Percentiles rank a stretch among this genome's conserved stretches.
Conservation (phyloP, 2,888 invertebrate species). For the Lasius fuliginosus region DNA sequence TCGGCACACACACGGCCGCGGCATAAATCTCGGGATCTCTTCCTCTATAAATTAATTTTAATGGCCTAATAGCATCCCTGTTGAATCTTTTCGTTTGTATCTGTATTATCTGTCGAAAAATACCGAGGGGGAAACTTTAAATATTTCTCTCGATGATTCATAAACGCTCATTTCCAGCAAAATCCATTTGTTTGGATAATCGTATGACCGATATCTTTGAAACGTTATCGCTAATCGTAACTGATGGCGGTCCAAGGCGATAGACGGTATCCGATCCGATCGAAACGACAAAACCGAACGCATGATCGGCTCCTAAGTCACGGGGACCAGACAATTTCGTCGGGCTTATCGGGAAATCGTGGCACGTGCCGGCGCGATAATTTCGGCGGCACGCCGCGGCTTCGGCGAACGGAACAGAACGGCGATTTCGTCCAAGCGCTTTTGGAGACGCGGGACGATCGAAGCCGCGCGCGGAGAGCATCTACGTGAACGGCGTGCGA, state of each 20-base stretch:
- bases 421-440: constrained; percentile 45
- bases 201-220: not conserved
- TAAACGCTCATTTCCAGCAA: not conserved
- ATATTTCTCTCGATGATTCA: not conserved
- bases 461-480: constrained; percentile 43
- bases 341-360: constrained; percentile 46
- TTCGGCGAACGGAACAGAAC: constrained; percentile 48
- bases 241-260: not conserved
- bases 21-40: constrained; percentile 14
- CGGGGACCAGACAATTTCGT: constrained; percentile 27
- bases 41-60: constrained; percentile 30
- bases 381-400: constrained; percentile 59
- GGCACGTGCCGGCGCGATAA: constrained; percentile 51
- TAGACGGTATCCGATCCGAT: not conserved
- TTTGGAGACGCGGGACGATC: constrained; percentile 16
- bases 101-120: not conserved
- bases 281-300: constrained; percentile 28
- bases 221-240: constrained; percentile 6
- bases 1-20: constrained; percentile 5
- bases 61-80: not conserved
- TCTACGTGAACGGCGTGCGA: constrained; percentile 55
- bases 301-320: constrained; percentile 47
- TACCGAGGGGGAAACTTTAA: no score
- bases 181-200: not conserved
- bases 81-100: not conserved